Conservation (phyloP, 2,113 vertebrate species). For the Poeciliopsis turrubarensis region DNA sequence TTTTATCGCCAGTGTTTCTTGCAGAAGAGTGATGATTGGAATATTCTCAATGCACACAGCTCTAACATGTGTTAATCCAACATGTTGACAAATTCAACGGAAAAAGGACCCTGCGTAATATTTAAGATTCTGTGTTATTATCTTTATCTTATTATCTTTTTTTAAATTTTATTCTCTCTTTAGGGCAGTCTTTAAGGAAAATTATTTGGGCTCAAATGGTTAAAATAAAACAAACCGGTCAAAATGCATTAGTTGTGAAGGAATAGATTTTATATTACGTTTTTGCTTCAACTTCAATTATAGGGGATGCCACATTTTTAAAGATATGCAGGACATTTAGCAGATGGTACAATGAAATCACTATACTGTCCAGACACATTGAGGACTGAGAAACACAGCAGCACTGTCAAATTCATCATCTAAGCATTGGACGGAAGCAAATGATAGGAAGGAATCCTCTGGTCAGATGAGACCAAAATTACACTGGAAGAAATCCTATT, state of each 20-base stretch:
- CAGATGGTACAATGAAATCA: conserved; percentile 20
- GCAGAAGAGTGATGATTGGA: conserved; percentile 13
- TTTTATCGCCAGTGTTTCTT: conserved; percentile 23
- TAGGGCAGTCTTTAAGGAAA: neutral
- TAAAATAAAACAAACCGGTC: neutral
- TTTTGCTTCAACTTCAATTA: conserved; percentile 20
- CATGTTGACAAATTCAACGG: conserved; percentile 12
- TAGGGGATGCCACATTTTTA: conserved; percentile 4
- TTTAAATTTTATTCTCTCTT: neutral
- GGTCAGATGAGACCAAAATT: no score
- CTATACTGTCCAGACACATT: no score
- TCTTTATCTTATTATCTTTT: neutral
- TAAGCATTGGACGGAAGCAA: no score
- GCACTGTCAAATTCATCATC: no score
- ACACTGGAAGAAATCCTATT: no score
- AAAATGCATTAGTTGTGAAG: conserved; percentile 34
- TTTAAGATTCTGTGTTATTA: neutral
- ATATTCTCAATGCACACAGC: neutral
- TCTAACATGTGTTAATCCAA: conserved; percentile 8
- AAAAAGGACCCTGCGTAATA: neutral
- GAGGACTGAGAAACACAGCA: no score
- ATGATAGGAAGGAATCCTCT: no score
- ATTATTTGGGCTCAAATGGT: conserved; percentile 10
- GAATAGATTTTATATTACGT: conserved; percentile 15
- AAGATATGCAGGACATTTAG: conserved; percentile 13